Conservation (phyloP, 2,797 vertebrate genomes). For the Pseudotriccus pelzelni region DNA sequence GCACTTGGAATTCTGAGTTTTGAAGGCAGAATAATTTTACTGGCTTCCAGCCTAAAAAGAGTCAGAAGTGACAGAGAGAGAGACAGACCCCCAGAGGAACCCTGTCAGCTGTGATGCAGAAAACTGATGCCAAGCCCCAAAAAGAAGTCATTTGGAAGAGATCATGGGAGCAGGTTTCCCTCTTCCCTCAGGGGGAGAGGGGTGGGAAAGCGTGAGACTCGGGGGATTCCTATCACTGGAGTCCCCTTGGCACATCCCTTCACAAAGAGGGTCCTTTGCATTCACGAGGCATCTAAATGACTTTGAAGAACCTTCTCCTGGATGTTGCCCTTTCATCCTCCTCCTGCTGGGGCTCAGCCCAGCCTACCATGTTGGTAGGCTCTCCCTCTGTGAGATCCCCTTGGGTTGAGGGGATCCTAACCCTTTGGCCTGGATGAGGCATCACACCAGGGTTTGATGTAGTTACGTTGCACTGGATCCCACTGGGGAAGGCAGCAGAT, state of each 20-base stretch:
- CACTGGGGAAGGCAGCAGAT: not conserved
- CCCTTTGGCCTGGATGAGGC: not conserved
- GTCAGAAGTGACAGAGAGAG: not conserved
- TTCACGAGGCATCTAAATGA: not conserved
- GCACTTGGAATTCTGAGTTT: not conserved
- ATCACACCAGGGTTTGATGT: not conserved
- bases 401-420: not conserved
- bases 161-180: not conserved
- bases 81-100: not conserved
- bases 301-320: not conserved
- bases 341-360: not conserved
- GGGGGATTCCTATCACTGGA: accelerated
- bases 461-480: not conserved
- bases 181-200: not conserved
- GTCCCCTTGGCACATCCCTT: not conserved
- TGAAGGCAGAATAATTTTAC: not conserved
- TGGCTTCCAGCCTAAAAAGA: not conserved
- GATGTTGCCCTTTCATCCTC: not conserved
- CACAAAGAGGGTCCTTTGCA: not conserved
- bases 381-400: not conserved
- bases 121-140: not conserved
- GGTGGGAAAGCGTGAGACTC: not conserved
- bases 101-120: not conserved
- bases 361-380: accelerated
- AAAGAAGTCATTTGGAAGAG: not conserved